Conservation (phyloP, 2,888 invertebrate genomes). For the Sphaerophoria taeniata region DNA sequence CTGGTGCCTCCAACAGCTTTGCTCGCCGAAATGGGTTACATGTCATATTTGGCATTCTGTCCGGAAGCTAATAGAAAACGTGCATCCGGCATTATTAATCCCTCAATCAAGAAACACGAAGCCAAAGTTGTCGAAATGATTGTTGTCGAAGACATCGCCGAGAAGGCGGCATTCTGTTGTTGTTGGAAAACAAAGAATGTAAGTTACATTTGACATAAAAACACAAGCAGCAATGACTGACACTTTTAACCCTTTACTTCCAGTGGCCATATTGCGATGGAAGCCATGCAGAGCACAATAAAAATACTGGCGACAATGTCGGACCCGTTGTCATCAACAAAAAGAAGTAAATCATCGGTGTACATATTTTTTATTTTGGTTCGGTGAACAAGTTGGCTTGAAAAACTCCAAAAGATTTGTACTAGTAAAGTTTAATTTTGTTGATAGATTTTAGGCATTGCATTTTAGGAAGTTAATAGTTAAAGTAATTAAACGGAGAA, state of each 20-base stretch:
- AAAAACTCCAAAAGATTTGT: conserved; percentile 6
- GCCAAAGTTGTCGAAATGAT: conserved; percentile 95
- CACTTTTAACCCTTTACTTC: conserved; percentile 47
- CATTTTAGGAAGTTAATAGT: conserved; percentile 56
- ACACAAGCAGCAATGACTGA: not conserved
- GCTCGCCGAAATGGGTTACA: conserved; percentile 91
- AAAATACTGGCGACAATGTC: conserved; percentile 94
- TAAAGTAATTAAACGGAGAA: conserved; percentile 28
- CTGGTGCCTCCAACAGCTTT: conserved; percentile 92
- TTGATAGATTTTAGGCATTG: conserved; percentile 38
- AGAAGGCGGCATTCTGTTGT: conserved; percentile 95
- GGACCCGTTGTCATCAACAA: conserved; percentile 94
- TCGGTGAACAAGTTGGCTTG: conserved; percentile 36
- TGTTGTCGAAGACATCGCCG: conserved; percentile 96
- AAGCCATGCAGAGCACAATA: conserved; percentile 94
- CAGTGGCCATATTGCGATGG: conserved; percentile 99
- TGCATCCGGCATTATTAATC: conserved; percentile 85
- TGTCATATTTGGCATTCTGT: conserved; percentile 90
- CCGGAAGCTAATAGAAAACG: conserved; percentile 85
- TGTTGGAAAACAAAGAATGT: conserved; percentile 98
- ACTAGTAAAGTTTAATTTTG: conserved; percentile 7
- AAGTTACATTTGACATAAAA: conserved; percentile 81
- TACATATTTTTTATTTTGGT: conserved; percentile 22
- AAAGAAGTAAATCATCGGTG: conserved; percentile 83
- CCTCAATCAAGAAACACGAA: conserved; percentile 88